Conservation (phyloP, 2,113 vertebrate species). For the Sinosuthora webbiana region DNA sequence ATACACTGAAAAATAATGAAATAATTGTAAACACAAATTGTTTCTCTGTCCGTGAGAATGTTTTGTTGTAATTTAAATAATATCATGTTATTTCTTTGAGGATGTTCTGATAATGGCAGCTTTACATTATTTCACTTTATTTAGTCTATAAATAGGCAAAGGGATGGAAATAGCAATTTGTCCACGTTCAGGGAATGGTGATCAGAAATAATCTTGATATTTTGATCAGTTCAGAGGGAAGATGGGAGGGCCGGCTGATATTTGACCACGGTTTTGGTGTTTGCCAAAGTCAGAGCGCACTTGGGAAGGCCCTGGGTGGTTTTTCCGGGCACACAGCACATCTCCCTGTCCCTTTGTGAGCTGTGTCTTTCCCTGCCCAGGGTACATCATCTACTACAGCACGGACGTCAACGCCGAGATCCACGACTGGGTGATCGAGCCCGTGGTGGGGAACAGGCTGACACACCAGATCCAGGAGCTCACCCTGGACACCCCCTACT, state of each 20-base stretch:
- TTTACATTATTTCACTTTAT: not conserved
- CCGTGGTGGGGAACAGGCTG: slow-evolving; percentile 93
- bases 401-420: slow-evolving; percentile 95
- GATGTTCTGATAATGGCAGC: not conserved
- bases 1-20: not conserved
- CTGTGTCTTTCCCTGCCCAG: slow-evolving; percentile 58
- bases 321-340: not conserved
- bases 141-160: not conserved
- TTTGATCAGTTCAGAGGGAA: not conserved
- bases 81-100: not conserved
- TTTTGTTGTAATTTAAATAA: not conserved
- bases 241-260: not conserved
- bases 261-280: not conserved
- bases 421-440: slow-evolving; percentile 98
- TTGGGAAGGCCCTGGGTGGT: too few species aligned
- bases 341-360: not conserved
- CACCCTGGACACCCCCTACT: slow-evolving; percentile 95
- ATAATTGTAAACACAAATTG: not conserved
- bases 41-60: not conserved
- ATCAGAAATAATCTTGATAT: not conserved
- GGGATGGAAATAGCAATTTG: not conserved
- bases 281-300: not conserved
- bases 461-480: slow-evolving; percentile 98
- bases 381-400: slow-evolving; percentile 99
- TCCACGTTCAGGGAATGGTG: not conserved